A percentile compares a stretch with the other conserved stretches of the same genome.
These are phyloP conservation scores for Halictus ligatus DNA, from an alignment of 2,888 invertebrate genomes.

Conservation along the genomic window DNA sequence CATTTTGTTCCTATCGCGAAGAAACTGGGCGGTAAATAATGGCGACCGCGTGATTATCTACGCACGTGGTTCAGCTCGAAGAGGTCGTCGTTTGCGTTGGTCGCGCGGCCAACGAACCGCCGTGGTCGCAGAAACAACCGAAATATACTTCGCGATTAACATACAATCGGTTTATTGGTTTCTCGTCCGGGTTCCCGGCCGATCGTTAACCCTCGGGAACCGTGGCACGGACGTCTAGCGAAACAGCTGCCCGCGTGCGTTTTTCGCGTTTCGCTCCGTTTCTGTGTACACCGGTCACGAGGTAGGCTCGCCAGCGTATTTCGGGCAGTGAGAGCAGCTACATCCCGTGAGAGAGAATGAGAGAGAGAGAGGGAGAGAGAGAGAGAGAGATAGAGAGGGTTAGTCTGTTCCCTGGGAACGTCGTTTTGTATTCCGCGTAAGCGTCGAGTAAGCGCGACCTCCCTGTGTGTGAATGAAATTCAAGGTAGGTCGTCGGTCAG, in stretches of 20 bases:
- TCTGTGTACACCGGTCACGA: constrained; percentile 9
- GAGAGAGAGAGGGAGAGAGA: too few species aligned
- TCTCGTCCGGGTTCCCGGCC: not conserved
- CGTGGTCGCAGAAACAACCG: not conserved
- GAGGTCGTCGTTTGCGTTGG: not conserved
- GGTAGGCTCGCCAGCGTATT: not conserved
- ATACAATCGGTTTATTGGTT: constrained; percentile 13
- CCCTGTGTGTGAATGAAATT: constrained; percentile 76
- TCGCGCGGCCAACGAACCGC: not conserved
- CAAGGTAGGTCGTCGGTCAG: constrained; percentile 74
- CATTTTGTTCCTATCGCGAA: not conserved
- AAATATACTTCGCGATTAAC: constrained; percentile 2
- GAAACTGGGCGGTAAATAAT: not conserved
- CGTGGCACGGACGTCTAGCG: not conserved
- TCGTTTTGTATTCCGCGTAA: constrained; percentile 75
- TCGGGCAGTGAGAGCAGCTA: constrained; percentile 11
- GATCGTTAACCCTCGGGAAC: constrained; percentile 9
- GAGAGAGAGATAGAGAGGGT: not conserved
- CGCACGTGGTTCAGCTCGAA: not conserved
- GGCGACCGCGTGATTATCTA: not conserved
- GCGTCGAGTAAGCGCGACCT: constrained; percentile 65
- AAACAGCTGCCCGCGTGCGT: not conserved
- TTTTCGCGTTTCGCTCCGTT: not conserved
- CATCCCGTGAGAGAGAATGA: constrained; percentile 1
- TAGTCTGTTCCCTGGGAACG: constrained; percentile 70